Conservation (phyloP, 2,888 invertebrate genomes). For the Cheilosia scutellata region DNA sequence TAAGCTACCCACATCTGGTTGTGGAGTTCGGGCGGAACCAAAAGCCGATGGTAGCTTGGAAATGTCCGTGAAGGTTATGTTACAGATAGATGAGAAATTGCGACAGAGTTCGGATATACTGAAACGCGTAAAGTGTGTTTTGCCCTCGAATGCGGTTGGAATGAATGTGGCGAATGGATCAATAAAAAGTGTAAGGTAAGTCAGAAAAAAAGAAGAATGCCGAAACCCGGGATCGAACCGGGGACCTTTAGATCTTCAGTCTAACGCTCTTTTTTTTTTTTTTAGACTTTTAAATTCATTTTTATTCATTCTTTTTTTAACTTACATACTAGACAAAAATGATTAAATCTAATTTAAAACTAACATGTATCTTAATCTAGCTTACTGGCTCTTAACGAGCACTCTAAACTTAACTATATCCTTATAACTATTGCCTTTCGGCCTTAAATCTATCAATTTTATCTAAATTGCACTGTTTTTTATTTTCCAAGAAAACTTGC, state of each 20-base stretch:
- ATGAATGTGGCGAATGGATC: slow-evolving; percentile 79
- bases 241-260: slow-evolving; percentile 79
- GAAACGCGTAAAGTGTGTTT: slow-evolving; percentile 86
- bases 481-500: no score
- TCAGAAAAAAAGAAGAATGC: slow-evolving; percentile 50
- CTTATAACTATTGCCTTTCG: no score
- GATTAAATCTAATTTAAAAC: no score
- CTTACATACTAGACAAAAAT: no score
- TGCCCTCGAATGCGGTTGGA: slow-evolving; percentile 82
- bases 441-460: no score
- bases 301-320: no score
- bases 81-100: slow-evolving; percentile 90
- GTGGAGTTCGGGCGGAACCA: slow-evolving; percentile 88
- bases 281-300: no score
- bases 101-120: slow-evolving; percentile 90
- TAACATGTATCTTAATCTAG: no score
- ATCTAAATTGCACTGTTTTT: no score
- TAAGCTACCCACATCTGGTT: slow-evolving; percentile 84
- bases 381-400: no score
- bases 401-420: no score
- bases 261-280: slow-evolving; percentile 80
- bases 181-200: slow-evolving; percentile 53
- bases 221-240: slow-evolving; percentile 78
- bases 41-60: slow-evolving; percentile 85
- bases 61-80: slow-evolving; percentile 88